Evolutionary conservation across 2,888 invertebrate species (phyloP).

Genomic region (Myathropa florea): DNA sequence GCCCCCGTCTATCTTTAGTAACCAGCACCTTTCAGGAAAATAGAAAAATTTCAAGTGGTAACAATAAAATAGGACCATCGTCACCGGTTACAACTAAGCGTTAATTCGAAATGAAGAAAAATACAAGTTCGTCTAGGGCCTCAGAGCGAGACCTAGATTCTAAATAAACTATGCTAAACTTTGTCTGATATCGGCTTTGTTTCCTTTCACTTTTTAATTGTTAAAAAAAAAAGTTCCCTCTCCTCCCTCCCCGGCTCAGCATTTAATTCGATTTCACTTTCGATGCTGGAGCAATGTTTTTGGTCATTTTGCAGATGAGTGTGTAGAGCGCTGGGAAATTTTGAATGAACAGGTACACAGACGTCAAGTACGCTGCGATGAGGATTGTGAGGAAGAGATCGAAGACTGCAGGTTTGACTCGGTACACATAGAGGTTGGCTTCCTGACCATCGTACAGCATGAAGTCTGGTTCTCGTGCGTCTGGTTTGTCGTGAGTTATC

Average conservation of each 20-base stretch:
- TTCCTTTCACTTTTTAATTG: constrained; percentile 5
- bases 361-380: constrained; percentile 91
- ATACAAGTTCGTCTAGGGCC: constrained; percentile 48
- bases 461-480: constrained; percentile 95
- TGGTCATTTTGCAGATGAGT: constrained; percentile 82
- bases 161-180: constrained; percentile 51
- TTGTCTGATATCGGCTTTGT: constrained; percentile 42
- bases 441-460: constrained; percentile 92
- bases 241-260: background rate
- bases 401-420: constrained; percentile 98
- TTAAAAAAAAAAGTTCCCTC: background rate
- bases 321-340: constrained; percentile 86
- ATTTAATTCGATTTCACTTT: constrained; percentile 72
- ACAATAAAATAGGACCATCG: constrained; percentile 31
- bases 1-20: constrained; percentile 3
- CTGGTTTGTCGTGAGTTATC: constrained; percentile 85
- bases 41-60: constrained; percentile 17
- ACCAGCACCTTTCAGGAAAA: constrained; percentile 27
- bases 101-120: constrained; percentile 31
- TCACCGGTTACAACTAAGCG: background rate
- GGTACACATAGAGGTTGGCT: constrained; percentile 92
- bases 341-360: constrained; percentile 91
- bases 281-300: constrained; percentile 71
- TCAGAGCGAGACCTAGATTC: constrained; percentile 22
- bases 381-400: constrained; percentile 95